A percentile compares a stretch with the other conserved stretches of the same genome.
Evolutionary conservation across 2,888 invertebrate genomes (phyloP).

Genomic region (Temnothorax ravouxi): DNA sequence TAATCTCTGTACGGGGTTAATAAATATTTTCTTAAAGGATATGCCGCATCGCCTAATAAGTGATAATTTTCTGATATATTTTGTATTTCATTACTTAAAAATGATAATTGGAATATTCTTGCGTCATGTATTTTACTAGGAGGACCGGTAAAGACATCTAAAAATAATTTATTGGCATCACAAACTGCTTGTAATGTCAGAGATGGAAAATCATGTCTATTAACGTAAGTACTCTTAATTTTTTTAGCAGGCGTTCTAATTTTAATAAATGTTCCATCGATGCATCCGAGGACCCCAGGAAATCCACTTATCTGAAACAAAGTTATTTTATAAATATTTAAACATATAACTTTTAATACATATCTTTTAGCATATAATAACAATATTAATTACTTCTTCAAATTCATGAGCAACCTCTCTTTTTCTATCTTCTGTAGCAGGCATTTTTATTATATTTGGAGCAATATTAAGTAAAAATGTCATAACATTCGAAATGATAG

Average conservation of each 20-base stretch:
- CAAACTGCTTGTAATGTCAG: slow-evolving; percentile 11
- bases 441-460: no score
- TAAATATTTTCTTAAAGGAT: slow-evolving; percentile 20
- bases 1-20: slow-evolving; percentile 25
- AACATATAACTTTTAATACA: no score
- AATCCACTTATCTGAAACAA: slow-evolving; percentile 20
- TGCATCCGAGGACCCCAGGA: background rate
- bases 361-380: no score
- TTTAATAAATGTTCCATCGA: slow-evolving; percentile 1
- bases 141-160: slow-evolving; percentile 6
- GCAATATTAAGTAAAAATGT: background rate
- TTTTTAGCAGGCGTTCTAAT: background rate
- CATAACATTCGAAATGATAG: slow-evolving; percentile 3
- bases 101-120: slow-evolving; percentile 16
- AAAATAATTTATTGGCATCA: slow-evolving; percentile 18
- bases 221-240: background rate
- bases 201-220: slow-evolving; percentile 14
- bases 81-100: background rate
- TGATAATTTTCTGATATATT: background rate
- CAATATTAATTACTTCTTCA: no score
- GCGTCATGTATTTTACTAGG: slow-evolving; percentile 21
- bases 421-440: no score
- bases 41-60: slow-evolving; percentile 31
- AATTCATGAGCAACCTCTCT: no score
- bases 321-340: background rate